A percentile compares a stretch with the other conserved stretches of the same genome.
phyloP scores from a whole-genome alignment of 1,140 invertebrate genomes.

The Drosophila sechellia region DNA sequence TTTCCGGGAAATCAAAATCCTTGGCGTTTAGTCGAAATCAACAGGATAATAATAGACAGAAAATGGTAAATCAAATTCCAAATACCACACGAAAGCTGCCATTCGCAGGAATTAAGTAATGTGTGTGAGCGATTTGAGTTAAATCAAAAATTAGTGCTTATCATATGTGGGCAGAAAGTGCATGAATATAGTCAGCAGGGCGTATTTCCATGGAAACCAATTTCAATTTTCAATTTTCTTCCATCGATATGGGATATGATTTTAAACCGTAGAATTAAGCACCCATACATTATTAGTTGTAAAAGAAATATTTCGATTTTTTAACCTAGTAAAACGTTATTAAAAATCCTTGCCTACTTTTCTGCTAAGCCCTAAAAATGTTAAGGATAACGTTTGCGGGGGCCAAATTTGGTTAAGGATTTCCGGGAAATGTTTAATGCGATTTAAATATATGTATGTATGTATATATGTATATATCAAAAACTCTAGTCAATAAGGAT shows the following conservation, averaged over 20 bases:
- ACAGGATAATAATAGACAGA: not conserved
- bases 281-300: too few relatives aligned
- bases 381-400: not conserved
- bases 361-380: not conserved
- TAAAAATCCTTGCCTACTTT: constrained; percentile 2
- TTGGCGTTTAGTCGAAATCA: not conserved
- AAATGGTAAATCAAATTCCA: not conserved
- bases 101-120: not conserved
- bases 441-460: too few relatives aligned
- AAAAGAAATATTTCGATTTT: too few relatives aligned
- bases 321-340: not conserved
- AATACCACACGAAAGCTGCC: not conserved
- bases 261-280: too few relatives aligned
- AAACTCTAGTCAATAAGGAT: not conserved
- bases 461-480: not conserved
- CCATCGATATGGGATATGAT: too few relatives aligned
- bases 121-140: too few relatives aligned
- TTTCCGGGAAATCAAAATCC: not conserved
- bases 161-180: not conserved
- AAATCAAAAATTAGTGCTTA: not conserved
- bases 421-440: not conserved
- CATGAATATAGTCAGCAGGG: not conserved
- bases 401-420: not conserved
- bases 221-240: not conserved
- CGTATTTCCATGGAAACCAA: not conserved